Percentiles rank a stretch among this genome's conserved stretches.
These are phyloP conservation scores for Dinocampus coccinellae DNA, from an alignment of 2,888 invertebrate genomes.

Conservation along the genomic window DNA sequence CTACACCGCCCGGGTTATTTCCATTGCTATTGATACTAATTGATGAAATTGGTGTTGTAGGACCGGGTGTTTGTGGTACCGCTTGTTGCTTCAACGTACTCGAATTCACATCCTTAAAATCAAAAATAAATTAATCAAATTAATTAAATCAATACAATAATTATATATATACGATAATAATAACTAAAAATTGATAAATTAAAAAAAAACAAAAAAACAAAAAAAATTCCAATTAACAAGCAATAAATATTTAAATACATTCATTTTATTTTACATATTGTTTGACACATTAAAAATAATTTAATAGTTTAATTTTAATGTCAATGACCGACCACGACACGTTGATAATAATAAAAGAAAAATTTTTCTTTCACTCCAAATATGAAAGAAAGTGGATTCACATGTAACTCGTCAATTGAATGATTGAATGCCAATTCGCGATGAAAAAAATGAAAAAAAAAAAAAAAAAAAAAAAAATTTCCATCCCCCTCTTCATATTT, in stretches of 20 bases:
- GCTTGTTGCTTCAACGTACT: slow-evolving; percentile 70
- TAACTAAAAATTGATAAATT: no score
- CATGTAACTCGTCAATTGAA: slow-evolving; percentile 26
- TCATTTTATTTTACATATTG: not conserved
- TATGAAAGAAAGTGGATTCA: slow-evolving; percentile 29
- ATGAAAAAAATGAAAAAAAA: no score
- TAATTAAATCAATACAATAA: no score
- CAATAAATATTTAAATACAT: not conserved
- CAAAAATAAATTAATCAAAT: slow-evolving; percentile 14
- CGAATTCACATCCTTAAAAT: slow-evolving; percentile 55
- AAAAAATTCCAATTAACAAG: not conserved
- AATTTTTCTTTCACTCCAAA: slow-evolving; percentile 36
- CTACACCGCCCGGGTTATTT: no score
- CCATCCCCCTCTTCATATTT: not conserved
- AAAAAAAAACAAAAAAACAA: slow-evolving; percentile 9
- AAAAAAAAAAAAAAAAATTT: not conserved
- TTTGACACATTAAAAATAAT: not conserved
- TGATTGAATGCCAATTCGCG: not conserved
- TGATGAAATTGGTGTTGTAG: slow-evolving; percentile 63
- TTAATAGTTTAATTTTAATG: slow-evolving; percentile 8
- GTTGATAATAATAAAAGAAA: slow-evolving; percentile 23
- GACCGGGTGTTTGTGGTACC: slow-evolving; percentile 69
- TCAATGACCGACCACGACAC: slow-evolving; percentile 18
- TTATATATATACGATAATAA: no score
- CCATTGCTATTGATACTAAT: not conserved